These are phyloP conservation scores for Ifrita kowaldi DNA, from an alignment of 2,113 vertebrate species.

Conservation along the genomic window DNA sequence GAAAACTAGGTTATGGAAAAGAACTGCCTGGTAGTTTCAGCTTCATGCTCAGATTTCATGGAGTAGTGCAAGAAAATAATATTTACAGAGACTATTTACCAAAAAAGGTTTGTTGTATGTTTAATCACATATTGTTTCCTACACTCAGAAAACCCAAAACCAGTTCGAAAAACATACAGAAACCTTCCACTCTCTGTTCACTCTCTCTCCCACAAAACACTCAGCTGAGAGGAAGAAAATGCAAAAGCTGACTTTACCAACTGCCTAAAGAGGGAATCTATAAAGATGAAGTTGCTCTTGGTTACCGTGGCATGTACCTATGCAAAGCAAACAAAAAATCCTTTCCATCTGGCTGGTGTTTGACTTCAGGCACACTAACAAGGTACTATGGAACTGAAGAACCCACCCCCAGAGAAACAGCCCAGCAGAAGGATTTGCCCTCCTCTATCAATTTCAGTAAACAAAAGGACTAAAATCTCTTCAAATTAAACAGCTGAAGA, in stretches of 20 bases:
- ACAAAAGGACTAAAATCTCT: background rate
- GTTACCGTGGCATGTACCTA: background rate
- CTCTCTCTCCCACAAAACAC: background rate
- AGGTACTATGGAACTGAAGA: background rate
- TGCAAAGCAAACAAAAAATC: background rate
- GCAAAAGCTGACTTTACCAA: background rate
- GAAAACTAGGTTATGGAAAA: background rate
- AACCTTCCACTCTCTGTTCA: background rate
- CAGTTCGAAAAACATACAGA: background rate
- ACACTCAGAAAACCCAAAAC: background rate
- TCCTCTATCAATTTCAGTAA: background rate
- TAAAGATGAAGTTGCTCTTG: rapidly evolving
- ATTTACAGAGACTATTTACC: background rate
- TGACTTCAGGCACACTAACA: background rate
- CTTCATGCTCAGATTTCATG: background rate
- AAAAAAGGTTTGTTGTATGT: background rate
- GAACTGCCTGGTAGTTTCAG: background rate
- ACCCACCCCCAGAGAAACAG: background rate
- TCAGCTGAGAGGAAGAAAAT: background rate
- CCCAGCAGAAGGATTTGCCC: background rate
- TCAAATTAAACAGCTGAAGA: background rate
- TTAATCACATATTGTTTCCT: background rate
- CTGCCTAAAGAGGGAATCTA: background rate
- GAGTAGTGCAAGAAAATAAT: background rate
- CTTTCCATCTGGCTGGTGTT: background rate